Conservation (phyloP, 92 coral and sea anemone species). For the Epizoanthus stellaris region DNA sequence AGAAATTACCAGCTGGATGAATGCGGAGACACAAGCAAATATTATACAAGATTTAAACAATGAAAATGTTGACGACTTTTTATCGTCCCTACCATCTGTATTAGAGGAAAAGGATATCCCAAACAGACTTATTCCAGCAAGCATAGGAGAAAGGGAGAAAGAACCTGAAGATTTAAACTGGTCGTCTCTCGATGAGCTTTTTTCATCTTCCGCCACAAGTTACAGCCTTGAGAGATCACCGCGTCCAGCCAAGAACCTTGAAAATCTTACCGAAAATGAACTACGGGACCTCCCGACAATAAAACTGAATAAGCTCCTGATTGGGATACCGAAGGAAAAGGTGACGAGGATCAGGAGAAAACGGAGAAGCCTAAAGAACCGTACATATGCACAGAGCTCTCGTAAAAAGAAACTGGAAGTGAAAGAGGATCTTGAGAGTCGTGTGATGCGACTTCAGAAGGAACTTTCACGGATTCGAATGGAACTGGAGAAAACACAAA, state of each 20-base stretch:
- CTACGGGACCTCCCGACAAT: constrained; percentile 60
- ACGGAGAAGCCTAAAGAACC: constrained; percentile 81
- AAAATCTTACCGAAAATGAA: constrained; percentile 56
- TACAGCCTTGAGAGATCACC: not conserved
- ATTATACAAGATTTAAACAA: no score
- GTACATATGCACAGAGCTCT: constrained; percentile 81
- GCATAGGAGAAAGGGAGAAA: no score
- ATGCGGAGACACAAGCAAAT: no score
- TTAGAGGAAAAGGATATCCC: no score
- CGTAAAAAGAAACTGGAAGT: constrained; percentile 62
- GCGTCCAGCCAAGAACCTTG: constrained; percentile 20
- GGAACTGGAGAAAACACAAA: constrained; percentile 42
- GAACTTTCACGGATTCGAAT: constrained; percentile 53
- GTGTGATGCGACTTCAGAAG: constrained; percentile 49
- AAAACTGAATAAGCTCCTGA: constrained; percentile 64
- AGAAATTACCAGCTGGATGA: no score
- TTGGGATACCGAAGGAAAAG: constrained; percentile 47
- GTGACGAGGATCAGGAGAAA: constrained; percentile 58
- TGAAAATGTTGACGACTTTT: no score
- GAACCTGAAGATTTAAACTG: no score
- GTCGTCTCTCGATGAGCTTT: no score
- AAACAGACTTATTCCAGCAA: no score
- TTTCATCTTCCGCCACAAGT: not conserved
- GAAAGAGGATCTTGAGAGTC: constrained; percentile 50
- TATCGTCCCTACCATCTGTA: no score